Conservation (phyloP, 2,113 vertebrate species). For the Nothocercus julius region DNA sequence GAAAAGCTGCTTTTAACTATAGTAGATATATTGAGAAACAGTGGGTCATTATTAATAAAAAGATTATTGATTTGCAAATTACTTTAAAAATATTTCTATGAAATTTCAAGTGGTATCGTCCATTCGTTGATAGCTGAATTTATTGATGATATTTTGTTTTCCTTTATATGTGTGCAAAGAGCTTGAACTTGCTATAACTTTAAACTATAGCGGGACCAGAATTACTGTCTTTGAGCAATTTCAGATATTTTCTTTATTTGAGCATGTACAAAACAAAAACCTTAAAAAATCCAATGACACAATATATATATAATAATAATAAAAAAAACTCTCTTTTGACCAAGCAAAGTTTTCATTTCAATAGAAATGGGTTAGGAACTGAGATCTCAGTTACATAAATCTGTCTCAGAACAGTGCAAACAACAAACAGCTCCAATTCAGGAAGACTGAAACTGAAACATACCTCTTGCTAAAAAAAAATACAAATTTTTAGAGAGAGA, state of each 20-base stretch:
- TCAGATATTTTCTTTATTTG: neutral
- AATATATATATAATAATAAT: neutral
- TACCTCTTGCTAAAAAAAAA: neutral
- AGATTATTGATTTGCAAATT: neutral
- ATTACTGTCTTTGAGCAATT: neutral
- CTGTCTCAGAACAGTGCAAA: neutral
- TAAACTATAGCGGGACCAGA: neutral
- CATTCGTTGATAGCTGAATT: neutral
- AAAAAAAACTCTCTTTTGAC: neutral
- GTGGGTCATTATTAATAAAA: neutral
- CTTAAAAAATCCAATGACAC: neutral
- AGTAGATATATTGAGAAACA: neutral
- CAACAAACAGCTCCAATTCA: neutral
- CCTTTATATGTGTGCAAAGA: neutral
- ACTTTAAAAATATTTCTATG: neutral
- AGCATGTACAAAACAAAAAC: neutral
- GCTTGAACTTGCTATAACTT: neutral
- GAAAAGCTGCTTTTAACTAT: neutral
- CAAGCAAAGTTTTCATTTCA: neutral
- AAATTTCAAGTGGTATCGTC: neutral
- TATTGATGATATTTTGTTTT: neutral
- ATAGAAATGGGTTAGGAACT: neutral
- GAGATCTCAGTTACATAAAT: neutral
- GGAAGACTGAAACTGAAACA: neutral
- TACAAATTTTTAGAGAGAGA: neutral